Evolutionary conservation across 2,888 invertebrate genomes (phyloP).

Genomic region (Nowickia ferox): DNA sequence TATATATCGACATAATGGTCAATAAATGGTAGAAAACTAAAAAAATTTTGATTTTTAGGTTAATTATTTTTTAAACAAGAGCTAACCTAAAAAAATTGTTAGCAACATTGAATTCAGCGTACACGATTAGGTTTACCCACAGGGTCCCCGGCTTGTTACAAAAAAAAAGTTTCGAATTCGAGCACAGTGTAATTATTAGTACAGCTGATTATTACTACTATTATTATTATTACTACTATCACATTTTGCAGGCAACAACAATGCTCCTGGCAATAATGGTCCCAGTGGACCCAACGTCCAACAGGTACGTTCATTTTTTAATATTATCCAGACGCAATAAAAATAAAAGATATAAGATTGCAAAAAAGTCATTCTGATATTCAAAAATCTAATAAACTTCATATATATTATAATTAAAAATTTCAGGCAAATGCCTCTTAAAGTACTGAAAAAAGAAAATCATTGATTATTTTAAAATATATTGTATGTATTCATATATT

Average conservation of each 20-base stretch:
- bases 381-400: slow-evolving; percentile 19
- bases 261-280: slow-evolving; percentile 65
- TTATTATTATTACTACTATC: too few relatives aligned
- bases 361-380: slow-evolving; percentile 10
- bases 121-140: too few relatives aligned
- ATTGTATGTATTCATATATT: not conserved
- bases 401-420: not conserved
- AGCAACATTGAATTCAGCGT: too few relatives aligned
- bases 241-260: slow-evolving; percentile 74
- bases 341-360: slow-evolving; percentile 9
- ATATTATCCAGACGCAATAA: slow-evolving; percentile 72
- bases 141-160: too few relatives aligned
- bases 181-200: too few relatives aligned
- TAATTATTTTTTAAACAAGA: too few relatives aligned
- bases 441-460: slow-evolving; percentile 2
- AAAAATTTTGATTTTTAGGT: too few relatives aligned
- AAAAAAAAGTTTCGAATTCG: too few relatives aligned
- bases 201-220: too few relatives aligned
- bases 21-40: too few relatives aligned
- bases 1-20: too few relatives aligned
- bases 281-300: slow-evolving; percentile 75
- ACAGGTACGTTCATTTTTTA: slow-evolving; percentile 78
- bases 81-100: too few relatives aligned
- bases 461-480: not conserved
- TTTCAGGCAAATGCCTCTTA: slow-evolving; percentile 25